Base-by-base conservation (phyloP, 2,888 invertebrate species). In the Trachelus tabidus region DNA sequence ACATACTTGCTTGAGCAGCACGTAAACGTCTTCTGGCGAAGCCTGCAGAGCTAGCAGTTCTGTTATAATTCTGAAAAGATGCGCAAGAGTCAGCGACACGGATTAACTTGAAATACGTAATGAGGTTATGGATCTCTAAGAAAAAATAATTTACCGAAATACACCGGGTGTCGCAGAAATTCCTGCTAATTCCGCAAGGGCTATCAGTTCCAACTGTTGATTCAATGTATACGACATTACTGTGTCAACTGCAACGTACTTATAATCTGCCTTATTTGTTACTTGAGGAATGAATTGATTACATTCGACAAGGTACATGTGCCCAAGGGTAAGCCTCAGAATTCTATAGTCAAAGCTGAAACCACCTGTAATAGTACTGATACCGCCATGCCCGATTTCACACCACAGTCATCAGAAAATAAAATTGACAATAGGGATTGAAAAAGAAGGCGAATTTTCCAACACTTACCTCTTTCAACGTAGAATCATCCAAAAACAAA, bases 11-110 rank as follows among this genome's bases (percentile, higher is more conserved):
- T 84, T 85, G 6, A 91, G 81, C 69, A 91, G 82, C n/a, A 84
- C 81, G 68, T 89, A 89, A 79, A 91, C 86, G 40, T 90, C 89
- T 78, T 91, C 90, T 3, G 91, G 91, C 71, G 90, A 85, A 56
- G 90, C 83, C 82, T 87, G 85, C 75, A 90, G 82, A 4, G 86
- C 83, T 37, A 91, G 35, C 35, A 90, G 84, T 80, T 90, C 88
- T 34, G 87, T 82, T 33, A 90, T 79, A 4, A 90, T 85, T 35
- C 90, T 91, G 75, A 37, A 87, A 81, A 2, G 79, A 77, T 77
- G 40, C 15, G 71, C 75, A 68, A 35, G 34, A 34, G 76, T 75
- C 71, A 77, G 12, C 56, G 30, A 40, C 68, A 56, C 11, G n/a
- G 23, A 73, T 34, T 23, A 76, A 76, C 3, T 37, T 75, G 6